These are phyloP conservation scores for Actinia tenebrosa DNA, from an alignment of 64 coral and sea anemone genomes.

Conservation along the genomic window DNA sequence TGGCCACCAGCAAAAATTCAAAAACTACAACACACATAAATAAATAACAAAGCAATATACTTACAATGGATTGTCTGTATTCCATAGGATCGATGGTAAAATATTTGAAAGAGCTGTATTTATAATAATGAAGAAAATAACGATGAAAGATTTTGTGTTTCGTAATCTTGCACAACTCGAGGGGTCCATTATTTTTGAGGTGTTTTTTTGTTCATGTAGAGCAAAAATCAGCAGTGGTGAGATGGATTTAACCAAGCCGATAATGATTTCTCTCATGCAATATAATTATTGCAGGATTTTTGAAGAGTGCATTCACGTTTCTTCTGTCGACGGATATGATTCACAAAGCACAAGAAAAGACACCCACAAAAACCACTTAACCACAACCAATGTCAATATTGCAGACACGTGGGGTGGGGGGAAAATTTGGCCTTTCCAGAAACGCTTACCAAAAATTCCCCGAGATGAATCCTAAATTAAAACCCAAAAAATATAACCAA, in stretches of 20 bases:
- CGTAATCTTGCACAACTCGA: neutral
- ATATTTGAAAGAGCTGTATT: conserved; percentile 9
- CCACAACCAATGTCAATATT: neutral
- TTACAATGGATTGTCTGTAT: conserved; percentile 34
- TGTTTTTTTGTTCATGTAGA: neutral
- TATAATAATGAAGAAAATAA: conserved; percentile 1
- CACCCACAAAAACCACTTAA: conserved; percentile 6
- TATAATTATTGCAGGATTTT: neutral
- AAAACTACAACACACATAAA: neutral
- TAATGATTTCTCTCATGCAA: neutral
- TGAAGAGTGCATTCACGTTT: neutral
- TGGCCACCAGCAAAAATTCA: conserved; percentile 9
- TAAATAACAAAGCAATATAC: conserved; percentile 6
- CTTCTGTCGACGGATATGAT: conserved; percentile 2
- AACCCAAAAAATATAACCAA: neutral
- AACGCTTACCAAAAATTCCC: neutral
- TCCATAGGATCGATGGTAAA: conserved; percentile 47
- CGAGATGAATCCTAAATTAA: neutral
- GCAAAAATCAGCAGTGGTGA: neutral
- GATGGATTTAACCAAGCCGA: neutral
- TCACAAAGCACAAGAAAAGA: neutral
- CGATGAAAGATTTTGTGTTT: neutral
- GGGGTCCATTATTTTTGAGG: neutral
- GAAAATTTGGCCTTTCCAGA: neutral
- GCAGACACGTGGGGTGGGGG: neutral